Evolutionary conservation across 2,797 vertebrate species (phyloP).

Genomic region (Capromys pilorides): DNA sequence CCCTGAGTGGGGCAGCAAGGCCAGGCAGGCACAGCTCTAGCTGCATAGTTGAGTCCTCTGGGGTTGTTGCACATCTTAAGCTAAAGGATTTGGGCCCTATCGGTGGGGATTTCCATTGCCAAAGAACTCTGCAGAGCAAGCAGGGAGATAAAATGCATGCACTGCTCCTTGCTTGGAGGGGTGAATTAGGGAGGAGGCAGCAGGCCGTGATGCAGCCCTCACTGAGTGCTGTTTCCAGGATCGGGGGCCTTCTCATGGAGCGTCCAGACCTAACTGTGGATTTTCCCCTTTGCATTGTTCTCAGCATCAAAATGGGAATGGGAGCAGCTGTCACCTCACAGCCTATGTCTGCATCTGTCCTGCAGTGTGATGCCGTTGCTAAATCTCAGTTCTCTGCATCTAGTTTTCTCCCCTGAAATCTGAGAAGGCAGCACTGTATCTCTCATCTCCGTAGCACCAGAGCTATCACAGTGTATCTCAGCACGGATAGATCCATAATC

Average conservation of each 20-base stretch:
- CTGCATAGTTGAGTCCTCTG: not conserved
- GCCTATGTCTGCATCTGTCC: not conserved
- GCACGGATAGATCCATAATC: not conserved
- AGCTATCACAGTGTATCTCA: not conserved
- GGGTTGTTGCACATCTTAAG: not conserved
- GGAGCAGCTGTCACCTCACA: not conserved
- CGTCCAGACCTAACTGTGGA: not conserved
- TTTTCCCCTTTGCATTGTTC: not conserved
- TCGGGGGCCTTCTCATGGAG: not conserved
- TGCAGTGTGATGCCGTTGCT: not conserved
- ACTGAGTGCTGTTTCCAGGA: not conserved
- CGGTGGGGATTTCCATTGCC: not conserved
- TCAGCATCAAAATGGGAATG: not conserved
- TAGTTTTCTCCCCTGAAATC: too few species aligned
- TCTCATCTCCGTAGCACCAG: not conserved
- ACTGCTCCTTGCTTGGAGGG: too few species aligned
- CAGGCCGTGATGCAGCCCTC: not conserved
- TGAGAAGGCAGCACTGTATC: not conserved
- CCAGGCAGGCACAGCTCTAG: rapidly evolving
- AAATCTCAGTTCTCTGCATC: not conserved
- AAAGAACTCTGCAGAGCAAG: not conserved
- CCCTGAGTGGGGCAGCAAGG: not conserved
- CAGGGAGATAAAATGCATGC: not conserved
- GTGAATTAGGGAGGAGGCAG: not conserved
- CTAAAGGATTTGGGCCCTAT: not conserved